These are phyloP conservation scores for Scaptomyza graminum DNA, from an alignment of 1,140 invertebrate genomes.

Conservation along the genomic window DNA sequence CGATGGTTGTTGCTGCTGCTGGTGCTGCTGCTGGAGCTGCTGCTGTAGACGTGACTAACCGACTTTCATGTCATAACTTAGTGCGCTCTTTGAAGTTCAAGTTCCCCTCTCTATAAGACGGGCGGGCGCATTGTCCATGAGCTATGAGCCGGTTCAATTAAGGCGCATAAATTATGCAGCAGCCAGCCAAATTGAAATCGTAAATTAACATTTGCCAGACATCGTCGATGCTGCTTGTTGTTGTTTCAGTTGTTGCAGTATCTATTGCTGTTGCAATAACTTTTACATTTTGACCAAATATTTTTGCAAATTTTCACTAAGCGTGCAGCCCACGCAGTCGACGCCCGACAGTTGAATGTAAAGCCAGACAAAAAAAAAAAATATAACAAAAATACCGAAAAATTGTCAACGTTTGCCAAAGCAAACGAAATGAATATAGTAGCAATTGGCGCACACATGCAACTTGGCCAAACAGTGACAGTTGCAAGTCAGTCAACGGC, in stretches of 20 bases:
- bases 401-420: constrained; percentile 64
- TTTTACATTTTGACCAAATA: constrained; percentile 83
- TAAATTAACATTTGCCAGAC: constrained; percentile 82
- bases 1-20: not conserved
- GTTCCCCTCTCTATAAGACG: constrained; percentile 33
- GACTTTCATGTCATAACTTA: constrained; percentile 82
- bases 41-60: constrained; percentile 75
- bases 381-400: constrained; percentile 17
- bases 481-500: constrained; percentile 70
- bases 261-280: constrained; percentile 56
- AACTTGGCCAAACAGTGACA: constrained; percentile 75
- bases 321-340: constrained; percentile 69
- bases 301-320: constrained; percentile 82
- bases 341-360: constrained; percentile 63
- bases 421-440: constrained; percentile 80
- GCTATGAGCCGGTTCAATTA: constrained; percentile 69
- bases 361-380: not conserved
- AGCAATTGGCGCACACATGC: constrained; percentile 76
- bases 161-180: constrained; percentile 78
- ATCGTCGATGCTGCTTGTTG: constrained; percentile 25
- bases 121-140: constrained; percentile 41
- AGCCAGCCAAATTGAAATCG: constrained; percentile 76
- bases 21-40: no score
- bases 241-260: not conserved
- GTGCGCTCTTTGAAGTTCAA: constrained; percentile 75